Conservation (phyloP, 2,888 invertebrate genomes). For the Rhingia campestris region DNA sequence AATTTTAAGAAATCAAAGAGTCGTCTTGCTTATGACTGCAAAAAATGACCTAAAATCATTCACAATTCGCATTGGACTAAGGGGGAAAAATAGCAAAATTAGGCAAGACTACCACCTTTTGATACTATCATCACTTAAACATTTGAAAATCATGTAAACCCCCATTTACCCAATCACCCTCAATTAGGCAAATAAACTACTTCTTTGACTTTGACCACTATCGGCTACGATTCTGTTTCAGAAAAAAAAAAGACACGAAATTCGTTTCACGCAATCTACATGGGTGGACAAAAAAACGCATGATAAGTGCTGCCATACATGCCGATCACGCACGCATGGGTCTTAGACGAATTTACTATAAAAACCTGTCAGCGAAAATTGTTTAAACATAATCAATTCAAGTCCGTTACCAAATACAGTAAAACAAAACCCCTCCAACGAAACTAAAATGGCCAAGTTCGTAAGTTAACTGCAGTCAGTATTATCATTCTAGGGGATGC, state of each 20-base stretch:
- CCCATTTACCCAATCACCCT: conserved; percentile 13
- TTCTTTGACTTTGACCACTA: conserved; percentile 50
- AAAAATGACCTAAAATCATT: too few species aligned
- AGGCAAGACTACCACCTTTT: too few species aligned
- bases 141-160: too few species aligned
- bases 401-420: conserved; percentile 65
- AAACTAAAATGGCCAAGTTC: conserved; percentile 63
- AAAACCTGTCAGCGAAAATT: conserved; percentile 55
- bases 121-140: too few species aligned
- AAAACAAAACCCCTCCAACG: conserved; percentile 14
- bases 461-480: conserved; percentile 45
- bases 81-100: too few species aligned
- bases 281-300: conserved; percentile 41
- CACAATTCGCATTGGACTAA: too few species aligned
- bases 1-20: too few species aligned
- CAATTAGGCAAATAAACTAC: conserved; percentile 33
- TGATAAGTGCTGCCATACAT: conserved; percentile 52
- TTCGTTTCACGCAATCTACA: conserved; percentile 35
- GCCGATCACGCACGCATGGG: conserved; percentile 61
- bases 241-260: conserved; percentile 48
- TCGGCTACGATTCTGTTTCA: conserved; percentile 9
- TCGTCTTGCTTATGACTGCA: too few species aligned
- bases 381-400: conserved; percentile 65
- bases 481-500: neutral
- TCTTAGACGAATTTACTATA: conserved; percentile 66